A percentile compares a stretch with the other conserved stretches of the same genome.
Conservation (phyloP, 2,797 vertebrate species). For the Graptemys geographica region DNA sequence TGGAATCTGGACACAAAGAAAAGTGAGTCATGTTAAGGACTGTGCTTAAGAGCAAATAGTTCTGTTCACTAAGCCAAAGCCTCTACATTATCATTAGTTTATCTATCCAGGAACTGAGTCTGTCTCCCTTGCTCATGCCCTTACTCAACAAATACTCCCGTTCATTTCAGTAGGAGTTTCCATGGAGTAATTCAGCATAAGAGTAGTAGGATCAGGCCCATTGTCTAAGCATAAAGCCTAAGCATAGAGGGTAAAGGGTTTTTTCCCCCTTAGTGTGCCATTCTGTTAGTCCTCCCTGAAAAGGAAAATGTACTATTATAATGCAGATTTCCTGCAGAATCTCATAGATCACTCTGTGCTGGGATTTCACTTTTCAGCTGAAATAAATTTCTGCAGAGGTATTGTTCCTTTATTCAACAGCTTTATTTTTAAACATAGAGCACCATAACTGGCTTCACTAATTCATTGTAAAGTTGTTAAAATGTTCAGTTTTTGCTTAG, state of each 20-base stretch:
- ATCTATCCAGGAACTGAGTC: constrained; percentile 11
- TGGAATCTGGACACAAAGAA: neutral
- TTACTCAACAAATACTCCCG: constrained; percentile 34
- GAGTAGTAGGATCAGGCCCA: constrained; percentile 67
- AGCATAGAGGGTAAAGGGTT: neutral
- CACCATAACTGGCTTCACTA: constrained; percentile 66
- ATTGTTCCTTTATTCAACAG: constrained; percentile 76
- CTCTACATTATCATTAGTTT: neutral
- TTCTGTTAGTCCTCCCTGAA: constrained; percentile 72
- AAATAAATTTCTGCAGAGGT: constrained; percentile 70
- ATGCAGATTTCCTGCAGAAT: constrained; percentile 77
- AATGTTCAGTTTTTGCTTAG: constrained; percentile 70
- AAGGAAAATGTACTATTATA: constrained; percentile 75
- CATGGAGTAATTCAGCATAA: constrained; percentile 72
- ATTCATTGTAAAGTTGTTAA: constrained; percentile 68
- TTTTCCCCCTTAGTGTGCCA: constrained; percentile 65
- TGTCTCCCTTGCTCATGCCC: constrained; percentile 55
- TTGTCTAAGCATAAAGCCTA: constrained; percentile 56
- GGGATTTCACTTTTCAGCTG: constrained; percentile 74
- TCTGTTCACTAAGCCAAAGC: neutral
- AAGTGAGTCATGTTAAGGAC: neutral
- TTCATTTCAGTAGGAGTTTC: constrained; percentile 57
- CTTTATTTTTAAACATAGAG: constrained; percentile 72
- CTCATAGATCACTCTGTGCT: constrained; percentile 76
- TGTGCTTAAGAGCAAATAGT: neutral